Conservation (phyloP, 2,113 vertebrate genomes). For the Oreocharis arfaki region DNA sequence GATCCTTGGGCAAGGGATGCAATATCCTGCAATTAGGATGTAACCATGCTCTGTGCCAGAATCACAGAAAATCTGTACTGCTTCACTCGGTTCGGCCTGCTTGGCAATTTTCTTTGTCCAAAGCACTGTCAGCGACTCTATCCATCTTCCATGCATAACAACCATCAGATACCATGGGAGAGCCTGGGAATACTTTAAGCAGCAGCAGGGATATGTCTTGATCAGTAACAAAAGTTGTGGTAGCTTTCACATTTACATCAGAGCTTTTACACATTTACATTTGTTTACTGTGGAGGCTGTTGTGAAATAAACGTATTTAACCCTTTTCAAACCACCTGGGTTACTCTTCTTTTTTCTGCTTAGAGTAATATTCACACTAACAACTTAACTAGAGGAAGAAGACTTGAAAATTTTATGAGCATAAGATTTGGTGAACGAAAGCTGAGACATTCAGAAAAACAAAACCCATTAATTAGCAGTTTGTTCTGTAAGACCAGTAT, state of each 20-base stretch:
- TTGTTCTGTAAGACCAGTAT: neutral
- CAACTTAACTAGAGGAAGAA: neutral
- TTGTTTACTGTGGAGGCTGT: neutral
- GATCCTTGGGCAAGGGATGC: neutral
- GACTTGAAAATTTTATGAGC: neutral
- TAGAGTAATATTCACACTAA: neutral
- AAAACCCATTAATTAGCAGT: neutral
- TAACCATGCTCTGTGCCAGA: neutral
- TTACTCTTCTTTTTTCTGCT: neutral
- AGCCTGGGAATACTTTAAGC: neutral
- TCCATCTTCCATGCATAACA: neutral
- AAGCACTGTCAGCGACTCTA: neutral
- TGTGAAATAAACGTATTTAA: neutral
- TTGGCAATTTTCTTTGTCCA: neutral
- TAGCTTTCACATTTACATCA: neutral
- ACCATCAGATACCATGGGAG: neutral
- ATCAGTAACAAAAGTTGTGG: neutral
- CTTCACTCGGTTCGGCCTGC: fast-evolving
- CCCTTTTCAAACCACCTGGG: neutral
- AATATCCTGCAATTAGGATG: neutral
- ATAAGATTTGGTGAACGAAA: neutral
- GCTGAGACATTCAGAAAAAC: neutral
- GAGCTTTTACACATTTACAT: neutral
- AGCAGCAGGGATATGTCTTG: neutral
- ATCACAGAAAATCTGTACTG: neutral